Conservation (phyloP, 2,797 vertebrate species). For the Megalops cyprinoides region DNA sequence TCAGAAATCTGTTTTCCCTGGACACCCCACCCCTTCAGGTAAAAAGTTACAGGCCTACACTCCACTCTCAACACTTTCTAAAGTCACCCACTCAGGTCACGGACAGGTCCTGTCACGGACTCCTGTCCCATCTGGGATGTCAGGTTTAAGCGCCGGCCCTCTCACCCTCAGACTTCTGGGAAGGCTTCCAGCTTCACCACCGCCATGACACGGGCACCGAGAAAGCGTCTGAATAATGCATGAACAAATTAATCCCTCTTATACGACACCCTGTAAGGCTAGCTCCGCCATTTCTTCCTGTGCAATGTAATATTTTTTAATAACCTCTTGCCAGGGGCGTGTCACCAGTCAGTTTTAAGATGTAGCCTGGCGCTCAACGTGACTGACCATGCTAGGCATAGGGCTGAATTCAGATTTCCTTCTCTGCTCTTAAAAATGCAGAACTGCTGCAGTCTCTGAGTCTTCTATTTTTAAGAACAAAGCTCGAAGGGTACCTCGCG, state of each 20-base stretch:
- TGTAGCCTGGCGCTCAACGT: neutral
- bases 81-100: neutral
- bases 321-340: neutral
- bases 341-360: neutral
- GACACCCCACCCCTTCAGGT: too few species aligned
- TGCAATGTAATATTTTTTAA: neutral
- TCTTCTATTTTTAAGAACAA: conserved; percentile 38
- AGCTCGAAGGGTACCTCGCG: conserved; percentile 36
- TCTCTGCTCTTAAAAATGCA: neutral
- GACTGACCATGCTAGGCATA: neutral
- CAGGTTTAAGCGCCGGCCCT: conserved; percentile 5
- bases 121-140: conserved; percentile 14
- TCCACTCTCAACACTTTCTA: neutral
- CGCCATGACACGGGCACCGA: conserved; percentile 24
- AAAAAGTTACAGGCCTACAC: neutral
- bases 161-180: conserved; percentile 34
- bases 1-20: neutral
- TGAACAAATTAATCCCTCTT: conserved; percentile 16
- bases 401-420: neutral
- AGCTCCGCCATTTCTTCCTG: neutral
- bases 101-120: neutral
- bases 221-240: conserved; percentile 37
- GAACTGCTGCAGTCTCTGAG: neutral
- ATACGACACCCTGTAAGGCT: conserved; percentile 27
- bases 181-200: conserved; percentile 28